Percentiles rank a stretch among this genome's conserved stretches.
Conservation (phyloP, 2,797 vertebrate species). For the Telmatherina bonti region DNA sequence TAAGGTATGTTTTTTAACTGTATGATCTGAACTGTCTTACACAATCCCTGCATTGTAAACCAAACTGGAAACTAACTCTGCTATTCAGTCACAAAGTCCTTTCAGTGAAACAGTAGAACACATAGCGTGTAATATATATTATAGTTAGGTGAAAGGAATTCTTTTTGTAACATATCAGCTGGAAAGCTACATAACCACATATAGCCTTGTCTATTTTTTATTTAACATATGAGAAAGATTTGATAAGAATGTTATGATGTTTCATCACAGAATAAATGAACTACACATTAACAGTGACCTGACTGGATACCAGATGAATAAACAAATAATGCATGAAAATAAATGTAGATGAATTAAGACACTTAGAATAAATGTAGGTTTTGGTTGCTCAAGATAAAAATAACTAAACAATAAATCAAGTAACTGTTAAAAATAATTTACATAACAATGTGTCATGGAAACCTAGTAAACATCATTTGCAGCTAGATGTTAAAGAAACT, state of each 20-base stretch:
- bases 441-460: not conserved
- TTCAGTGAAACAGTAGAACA: conserved; percentile 15
- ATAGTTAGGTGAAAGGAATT: conserved; percentile 24
- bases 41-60: conserved; percentile 32
- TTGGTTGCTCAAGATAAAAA: not conserved
- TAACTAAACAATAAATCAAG: not conserved
- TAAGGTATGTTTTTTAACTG: conserved; percentile 27
- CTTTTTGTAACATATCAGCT: conserved; percentile 12
- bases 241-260: not conserved
- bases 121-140: conserved; percentile 8
- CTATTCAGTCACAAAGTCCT: conserved; percentile 28
- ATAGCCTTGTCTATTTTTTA: no score
- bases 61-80: conserved; percentile 32
- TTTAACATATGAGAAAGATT: not conserved
- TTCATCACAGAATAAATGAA: not conserved
- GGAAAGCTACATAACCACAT: conserved; percentile 13
- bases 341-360: not conserved
- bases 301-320: not conserved
- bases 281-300: not conserved
- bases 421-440: not conserved
- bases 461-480: not conserved
- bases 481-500: not conserved
- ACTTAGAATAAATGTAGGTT: not conserved
- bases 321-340: not conserved
- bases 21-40: conserved; percentile 16